Conservation (phyloP, 2,888 invertebrate genomes). For the Epinotia nisella region DNA sequence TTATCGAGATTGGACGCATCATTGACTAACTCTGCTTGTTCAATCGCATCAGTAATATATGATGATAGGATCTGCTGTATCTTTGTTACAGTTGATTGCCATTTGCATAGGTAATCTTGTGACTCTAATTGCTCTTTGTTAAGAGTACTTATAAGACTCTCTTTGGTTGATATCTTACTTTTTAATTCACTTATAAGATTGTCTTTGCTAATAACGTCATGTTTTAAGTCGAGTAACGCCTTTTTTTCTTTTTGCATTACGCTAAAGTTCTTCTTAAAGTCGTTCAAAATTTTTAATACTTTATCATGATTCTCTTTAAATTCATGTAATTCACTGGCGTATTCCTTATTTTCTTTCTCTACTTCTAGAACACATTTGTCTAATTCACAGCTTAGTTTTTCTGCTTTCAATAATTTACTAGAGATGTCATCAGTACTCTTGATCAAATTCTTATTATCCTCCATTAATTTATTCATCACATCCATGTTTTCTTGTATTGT, state of each 20-base stretch:
- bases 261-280: conserved; percentile 37
- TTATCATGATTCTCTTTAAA: conserved; percentile 56
- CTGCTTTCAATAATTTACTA: conserved; percentile 51
- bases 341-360: conserved; percentile 48
- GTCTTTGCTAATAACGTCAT: conserved; percentile 16
- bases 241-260: conserved; percentile 29
- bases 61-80: conserved; percentile 56
- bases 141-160: conserved; percentile 53
- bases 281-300: conserved; percentile 49
- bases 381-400: conserved; percentile 52
- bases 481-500: conserved; percentile 54
- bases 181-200: conserved; percentile 29
- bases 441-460: conserved; percentile 53
- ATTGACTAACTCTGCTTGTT: conserved; percentile 58
- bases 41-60: conserved; percentile 58
- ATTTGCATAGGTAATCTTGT: conserved; percentile 56
- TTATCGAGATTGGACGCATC: conserved; percentile 57
- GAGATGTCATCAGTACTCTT: conserved; percentile 54
- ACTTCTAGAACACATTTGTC: conserved; percentile 49
- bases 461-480: conserved; percentile 56
- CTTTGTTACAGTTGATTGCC: conserved; percentile 56
- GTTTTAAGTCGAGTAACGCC: conserved; percentile 44
- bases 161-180: conserved; percentile 20
- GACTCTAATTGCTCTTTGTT: conserved; percentile 51
- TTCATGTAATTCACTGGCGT: conserved; percentile 47